Base-by-base conservation (phyloP, 2,113 vertebrate species). In the Blennius ocellaris region DNA sequence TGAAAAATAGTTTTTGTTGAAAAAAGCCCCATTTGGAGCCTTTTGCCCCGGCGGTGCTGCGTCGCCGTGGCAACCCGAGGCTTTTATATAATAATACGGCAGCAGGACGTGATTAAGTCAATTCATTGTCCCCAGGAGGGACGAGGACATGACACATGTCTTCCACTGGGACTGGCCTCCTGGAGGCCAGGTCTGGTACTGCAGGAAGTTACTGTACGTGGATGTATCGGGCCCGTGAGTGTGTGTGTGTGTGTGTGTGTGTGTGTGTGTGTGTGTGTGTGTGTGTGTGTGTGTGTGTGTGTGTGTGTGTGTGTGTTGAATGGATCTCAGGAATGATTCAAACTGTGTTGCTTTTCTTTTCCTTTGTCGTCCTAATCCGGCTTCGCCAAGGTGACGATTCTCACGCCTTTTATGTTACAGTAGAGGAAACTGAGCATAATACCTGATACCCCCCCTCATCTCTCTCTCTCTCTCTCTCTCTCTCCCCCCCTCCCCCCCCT, bases 351-450 rank as follows among this genome's bases (percentile, higher is more conserved):
- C 75, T 81, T 86, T 78, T 76, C 76, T 76, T 77, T 77, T 53
- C 75, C 70, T 83, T 86, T 84, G 75, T 85, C 73, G 66, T 76
- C 51, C 38, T 87, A 86, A 90, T 90, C 81, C 87, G 73, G 83
- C 84, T 88, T 80, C 78, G 61, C 75, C 68, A 73, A 86, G 83
- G 81, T 84, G 84, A 86, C 88, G 83, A 85, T 88, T 83, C 84
- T 68, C 78, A 73, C 76, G 65, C 55, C 73, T 83, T 86, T 85
- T 59, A 88, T 80, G 78, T 76, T 64, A 69, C 69, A 75, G 66
- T 66, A 65, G 52, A 55, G 15, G 73, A 81, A 73, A 66, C 49
- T 50, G 78, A 85, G 73, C 73, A 57, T 62, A 59, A 79, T 58
- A 45, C 72, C 62, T 47, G 71, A 65, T 73, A 72, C 56, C 52